A percentile compares a stretch with the other conserved stretches of the same genome.
Evolutionary conservation across 2,888 invertebrate species (phyloP).

Genomic region (Gortyna flavago): DNA sequence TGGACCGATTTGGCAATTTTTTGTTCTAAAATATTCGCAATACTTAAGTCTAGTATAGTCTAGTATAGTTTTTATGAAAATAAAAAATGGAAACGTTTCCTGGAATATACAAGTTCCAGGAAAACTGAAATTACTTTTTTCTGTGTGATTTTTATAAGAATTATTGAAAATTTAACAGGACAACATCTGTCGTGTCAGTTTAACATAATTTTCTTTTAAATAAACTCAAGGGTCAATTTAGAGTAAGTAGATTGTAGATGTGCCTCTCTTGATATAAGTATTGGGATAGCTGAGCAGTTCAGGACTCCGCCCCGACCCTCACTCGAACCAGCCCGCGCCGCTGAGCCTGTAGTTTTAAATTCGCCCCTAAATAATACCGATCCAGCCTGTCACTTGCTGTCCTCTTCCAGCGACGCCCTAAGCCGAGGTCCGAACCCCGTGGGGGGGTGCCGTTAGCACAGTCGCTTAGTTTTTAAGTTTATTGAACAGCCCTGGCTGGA

Average conservation of each 20-base stretch:
- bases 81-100: background rate
- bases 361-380: no score
- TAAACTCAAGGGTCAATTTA: no score
- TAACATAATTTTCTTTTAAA: background rate
- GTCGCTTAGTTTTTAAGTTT: no score
- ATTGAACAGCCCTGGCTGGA: no score
- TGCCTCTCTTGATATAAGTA: background rate
- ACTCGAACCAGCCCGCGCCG: no score
- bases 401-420: no score
- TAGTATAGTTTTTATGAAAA: background rate
- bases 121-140: background rate
- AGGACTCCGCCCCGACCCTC: no score
- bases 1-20: background rate
- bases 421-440: no score
- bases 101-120: background rate
- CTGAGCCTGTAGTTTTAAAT: no score
- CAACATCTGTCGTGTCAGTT: background rate
- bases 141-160: background rate
- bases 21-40: background rate
- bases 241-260: background rate
- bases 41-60: background rate
- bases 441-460: no score
- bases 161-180: background rate
- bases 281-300: background rate
- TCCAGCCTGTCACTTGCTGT: no score